Evolutionary conservation across 2,113 vertebrate genomes (phyloP).

Genomic region (Lathamus discolor): DNA sequence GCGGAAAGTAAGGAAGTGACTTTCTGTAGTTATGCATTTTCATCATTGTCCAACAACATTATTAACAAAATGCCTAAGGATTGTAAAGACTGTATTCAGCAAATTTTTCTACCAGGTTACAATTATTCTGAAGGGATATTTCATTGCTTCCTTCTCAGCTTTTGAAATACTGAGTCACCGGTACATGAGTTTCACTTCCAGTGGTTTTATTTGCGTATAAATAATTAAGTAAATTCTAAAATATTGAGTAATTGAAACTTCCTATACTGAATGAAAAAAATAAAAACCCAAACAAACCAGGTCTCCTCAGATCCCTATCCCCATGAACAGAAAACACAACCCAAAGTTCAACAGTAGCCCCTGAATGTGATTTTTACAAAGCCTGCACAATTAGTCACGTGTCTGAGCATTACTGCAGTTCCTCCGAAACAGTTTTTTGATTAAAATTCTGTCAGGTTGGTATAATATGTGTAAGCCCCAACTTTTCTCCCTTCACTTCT

Average conservation of each 20-base stretch:
- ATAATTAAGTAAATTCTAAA: neutral
- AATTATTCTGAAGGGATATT: neutral
- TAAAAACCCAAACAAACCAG: neutral
- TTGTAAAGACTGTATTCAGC: neutral
- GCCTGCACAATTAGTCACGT: neutral
- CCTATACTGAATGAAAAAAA: neutral
- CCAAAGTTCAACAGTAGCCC: neutral
- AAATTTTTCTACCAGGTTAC: neutral
- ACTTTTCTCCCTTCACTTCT: neutral
- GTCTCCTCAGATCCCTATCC: neutral
- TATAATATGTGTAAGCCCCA: neutral
- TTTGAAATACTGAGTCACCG: constrained; percentile 10
- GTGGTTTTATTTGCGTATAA: constrained; percentile 1
- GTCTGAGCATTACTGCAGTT: neutral
- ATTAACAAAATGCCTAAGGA: neutral
- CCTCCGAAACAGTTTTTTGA: neutral
- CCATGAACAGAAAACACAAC: neutral
- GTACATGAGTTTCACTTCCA: neutral
- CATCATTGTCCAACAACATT: neutral
- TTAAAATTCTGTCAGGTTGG: neutral
- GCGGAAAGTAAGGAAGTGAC: neutral
- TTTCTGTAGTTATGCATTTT: constrained; percentile 4
- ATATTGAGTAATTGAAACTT: neutral
- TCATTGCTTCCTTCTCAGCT: neutral
- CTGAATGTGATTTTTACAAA: neutral